These are phyloP conservation scores for Anas capensis DNA, from an alignment of 2,797 vertebrate genomes.

Conservation along the genomic window DNA sequence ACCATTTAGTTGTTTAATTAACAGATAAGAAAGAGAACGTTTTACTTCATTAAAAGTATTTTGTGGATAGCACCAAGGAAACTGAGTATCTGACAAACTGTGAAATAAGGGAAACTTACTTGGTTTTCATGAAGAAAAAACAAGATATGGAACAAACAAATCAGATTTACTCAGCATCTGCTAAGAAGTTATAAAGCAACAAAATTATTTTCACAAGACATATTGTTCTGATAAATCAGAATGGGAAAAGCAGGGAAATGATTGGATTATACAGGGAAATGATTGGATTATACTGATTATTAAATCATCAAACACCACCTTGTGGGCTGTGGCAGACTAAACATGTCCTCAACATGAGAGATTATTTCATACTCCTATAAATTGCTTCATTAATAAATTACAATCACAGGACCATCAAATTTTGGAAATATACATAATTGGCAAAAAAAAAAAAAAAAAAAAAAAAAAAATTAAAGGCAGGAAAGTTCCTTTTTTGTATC, in stretches of 20 bases:
- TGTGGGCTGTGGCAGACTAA: conserved; percentile 12
- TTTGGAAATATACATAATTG: background rate
- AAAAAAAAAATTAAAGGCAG: background rate
- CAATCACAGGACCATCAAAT: background rate
- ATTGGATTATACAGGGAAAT: background rate
- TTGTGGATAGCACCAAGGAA: background rate
- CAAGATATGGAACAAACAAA: background rate
- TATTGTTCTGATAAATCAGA: background rate
- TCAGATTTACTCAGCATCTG: background rate
- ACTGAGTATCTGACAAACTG: background rate
- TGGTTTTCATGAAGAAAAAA: background rate
- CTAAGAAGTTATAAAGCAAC: background rate
- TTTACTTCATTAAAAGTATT: background rate
- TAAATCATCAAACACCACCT: conserved; percentile 46
- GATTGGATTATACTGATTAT: background rate
- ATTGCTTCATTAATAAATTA: background rate
- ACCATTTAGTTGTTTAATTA: background rate
- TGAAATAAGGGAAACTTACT: background rate
- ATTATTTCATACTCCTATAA: background rate
- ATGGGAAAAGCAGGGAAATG: background rate
- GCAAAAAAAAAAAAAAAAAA: background rate
- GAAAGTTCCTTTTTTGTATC: background rate
- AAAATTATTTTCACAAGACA: background rate
- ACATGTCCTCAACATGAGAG: background rate
- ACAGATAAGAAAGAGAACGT: background rate